These are phyloP conservation scores for Rhinolophus sinicus DNA, from an alignment of 2,113 vertebrate species.

Conservation along the genomic window DNA sequence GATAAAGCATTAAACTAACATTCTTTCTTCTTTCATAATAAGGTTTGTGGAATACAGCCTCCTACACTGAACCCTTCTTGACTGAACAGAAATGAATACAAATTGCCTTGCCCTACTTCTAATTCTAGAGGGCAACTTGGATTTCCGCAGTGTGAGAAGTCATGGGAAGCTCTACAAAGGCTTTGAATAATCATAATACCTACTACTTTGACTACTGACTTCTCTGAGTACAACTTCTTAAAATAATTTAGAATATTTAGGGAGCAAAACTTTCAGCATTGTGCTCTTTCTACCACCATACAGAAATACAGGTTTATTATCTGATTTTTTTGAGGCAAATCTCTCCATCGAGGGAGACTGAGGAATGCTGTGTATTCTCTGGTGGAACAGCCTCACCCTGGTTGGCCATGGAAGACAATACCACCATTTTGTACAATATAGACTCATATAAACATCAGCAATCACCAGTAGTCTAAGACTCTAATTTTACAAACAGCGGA, in stretches of 20 bases:
- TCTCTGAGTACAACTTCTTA: not conserved
- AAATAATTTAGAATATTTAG: not conserved
- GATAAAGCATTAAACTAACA: conserved; percentile 53
- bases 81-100: conserved; percentile 74
- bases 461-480: not conserved
- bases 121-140: conserved; percentile 50
- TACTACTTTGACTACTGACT: not conserved
- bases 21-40: conserved; percentile 63
- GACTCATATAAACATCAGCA: not conserved
- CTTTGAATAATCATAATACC: not conserved
- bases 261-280: not conserved
- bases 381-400: not conserved
- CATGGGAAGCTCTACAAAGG: not conserved
- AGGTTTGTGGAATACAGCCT: conserved; percentile 64
- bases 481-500: not conserved
- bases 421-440: not conserved
- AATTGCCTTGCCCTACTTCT: conserved; percentile 64
- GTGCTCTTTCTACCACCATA: not conserved
- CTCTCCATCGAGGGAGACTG: not conserved
- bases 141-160: conserved; percentile 3
- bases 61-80: conserved; percentile 49
- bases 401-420: not conserved
- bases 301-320: not conserved
- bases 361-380: not conserved
- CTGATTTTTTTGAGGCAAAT: not conserved